Evolutionary conservation across 2,888 invertebrate genomes (phyloP).

Genomic region (Diarsia mendica): DNA sequence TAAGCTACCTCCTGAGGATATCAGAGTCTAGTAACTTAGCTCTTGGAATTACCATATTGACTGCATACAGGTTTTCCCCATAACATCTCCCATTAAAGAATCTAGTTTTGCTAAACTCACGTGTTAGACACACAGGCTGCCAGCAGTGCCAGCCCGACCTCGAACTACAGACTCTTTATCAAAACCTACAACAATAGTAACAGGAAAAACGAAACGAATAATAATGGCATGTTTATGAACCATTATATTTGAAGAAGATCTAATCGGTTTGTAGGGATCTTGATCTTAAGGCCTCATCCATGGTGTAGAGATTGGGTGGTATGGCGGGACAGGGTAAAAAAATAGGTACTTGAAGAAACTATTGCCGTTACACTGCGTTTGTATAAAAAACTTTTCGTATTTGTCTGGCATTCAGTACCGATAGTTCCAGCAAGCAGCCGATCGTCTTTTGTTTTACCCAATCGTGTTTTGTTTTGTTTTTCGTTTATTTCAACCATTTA

Average conservation of each 20-base stretch:
- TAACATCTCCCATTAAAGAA: neutral
- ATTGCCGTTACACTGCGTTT: too few relatives aligned
- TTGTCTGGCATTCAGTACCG: too few relatives aligned
- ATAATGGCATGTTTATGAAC: slow-evolving; percentile 16
- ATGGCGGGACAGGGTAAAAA: neutral
- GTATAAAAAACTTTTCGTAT: too few relatives aligned
- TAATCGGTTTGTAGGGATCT: slow-evolving; percentile 40
- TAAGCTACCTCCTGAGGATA: neutral
- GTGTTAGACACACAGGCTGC: slow-evolving; percentile 9
- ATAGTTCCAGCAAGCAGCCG: neutral
- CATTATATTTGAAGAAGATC: slow-evolving; percentile 50
- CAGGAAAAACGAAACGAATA: slow-evolving; percentile 52
- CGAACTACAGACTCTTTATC: slow-evolving; percentile 35
- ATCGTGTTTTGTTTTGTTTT: too few relatives aligned
- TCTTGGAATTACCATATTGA: neutral
- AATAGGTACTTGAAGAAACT: too few relatives aligned
- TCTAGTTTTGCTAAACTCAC: slow-evolving; percentile 35
- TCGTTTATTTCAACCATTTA: neutral
- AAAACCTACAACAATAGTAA: slow-evolving; percentile 38
- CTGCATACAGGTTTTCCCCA: neutral
- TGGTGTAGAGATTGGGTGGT: neutral
- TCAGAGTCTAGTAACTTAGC: neutral
- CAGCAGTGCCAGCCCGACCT: slow-evolving; percentile 25
- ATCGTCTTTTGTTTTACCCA: neutral
- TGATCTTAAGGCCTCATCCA: slow-evolving; percentile 31